These are phyloP conservation scores for Sinocyclocheilus anshuiensis DNA, from an alignment of 2,113 vertebrate species.

Conservation along the genomic window DNA sequence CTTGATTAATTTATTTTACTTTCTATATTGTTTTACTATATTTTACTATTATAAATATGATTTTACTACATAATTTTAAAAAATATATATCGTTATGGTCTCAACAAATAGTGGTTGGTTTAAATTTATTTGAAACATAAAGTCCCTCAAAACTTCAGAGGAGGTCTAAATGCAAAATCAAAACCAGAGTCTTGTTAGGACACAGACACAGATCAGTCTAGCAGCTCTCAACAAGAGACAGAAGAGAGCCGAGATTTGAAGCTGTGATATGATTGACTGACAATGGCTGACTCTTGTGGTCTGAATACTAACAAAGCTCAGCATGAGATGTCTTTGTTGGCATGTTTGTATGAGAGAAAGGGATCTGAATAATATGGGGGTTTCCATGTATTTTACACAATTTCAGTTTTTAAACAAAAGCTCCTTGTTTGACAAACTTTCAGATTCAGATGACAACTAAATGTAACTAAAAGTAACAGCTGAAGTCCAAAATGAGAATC, in stretches of 20 bases:
- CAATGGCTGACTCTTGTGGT: constrained; percentile 25
- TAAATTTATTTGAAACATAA: background rate
- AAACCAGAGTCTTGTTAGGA: constrained; percentile 6
- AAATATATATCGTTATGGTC: too few relatives aligned
- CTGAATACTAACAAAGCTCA: constrained; percentile 35
- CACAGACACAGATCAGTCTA: constrained; percentile 19
- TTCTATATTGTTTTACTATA: background rate
- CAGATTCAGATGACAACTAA: background rate
- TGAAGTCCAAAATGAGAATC: background rate
- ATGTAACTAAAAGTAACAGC: background rate
- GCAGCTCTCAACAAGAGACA: background rate
- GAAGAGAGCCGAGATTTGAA: constrained; percentile 7
- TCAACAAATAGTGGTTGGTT: background rate
- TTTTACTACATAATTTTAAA: background rate
- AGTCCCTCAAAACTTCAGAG: background rate
- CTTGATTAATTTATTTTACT: too few relatives aligned
- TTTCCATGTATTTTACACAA: background rate
- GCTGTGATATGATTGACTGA: constrained; percentile 43
- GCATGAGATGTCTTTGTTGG: constrained; percentile 21
- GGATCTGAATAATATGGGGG: background rate
- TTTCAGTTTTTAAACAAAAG: background rate
- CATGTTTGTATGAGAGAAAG: constrained; percentile 18
- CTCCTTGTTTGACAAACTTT: background rate
- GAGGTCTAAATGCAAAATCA: background rate
- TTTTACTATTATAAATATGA: background rate